Base-by-base conservation (phyloP, 2,888 invertebrate genomes). In the Ophraella communa region DNA sequence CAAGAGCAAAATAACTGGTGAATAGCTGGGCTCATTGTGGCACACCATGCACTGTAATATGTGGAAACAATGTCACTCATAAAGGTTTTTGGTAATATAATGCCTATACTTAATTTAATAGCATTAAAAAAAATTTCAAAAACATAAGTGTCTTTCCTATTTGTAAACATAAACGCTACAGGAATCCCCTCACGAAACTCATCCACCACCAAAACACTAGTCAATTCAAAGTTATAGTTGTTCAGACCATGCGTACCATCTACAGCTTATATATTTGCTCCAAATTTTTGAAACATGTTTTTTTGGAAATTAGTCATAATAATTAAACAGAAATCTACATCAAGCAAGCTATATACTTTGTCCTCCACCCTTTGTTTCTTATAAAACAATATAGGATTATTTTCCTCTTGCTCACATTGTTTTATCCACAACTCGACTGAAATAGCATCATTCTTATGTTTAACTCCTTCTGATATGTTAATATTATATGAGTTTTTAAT, bases 191-290 rank as follows among this genome's bases (percentile, higher is more conserved):
- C 53, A 1, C 60, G 56, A 69, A 62, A 64, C 23, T 67, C 64
- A 68, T 66, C 64, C 23, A 68, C 55, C n/a, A 69, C 53, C 64
- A 69, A 27, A 11, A 69, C 10, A 54, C 58, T 64, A 8, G 60
- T 57, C 4, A 66, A 23, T 35, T 69, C 67, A 62, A 69, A 69
- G 27, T 68, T 58, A 45, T 67, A 68, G 24, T 57, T 57, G 45
- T 68, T 68, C 11, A 68, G 49, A 5, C 69, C 67, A 27, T 69
- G 69, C n/a, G 66, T 68, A 3, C 66, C 51, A 57, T 69, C 69
- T 39, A 67, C 20, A 17, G 65, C 64, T 18, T 30, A 17, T 14
- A 52, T 18, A 18, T 52, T 52, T n/a, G n/a, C n/a, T n/a, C n/a
- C n/a, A n/a, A n/a, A n/a, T n/a, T n/a, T n/a, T n/a, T n/a, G n/a